These are phyloP conservation scores for Platygyra sinensis DNA, from an alignment of 64 coral and sea anemone species.

Conservation along the genomic window DNA sequence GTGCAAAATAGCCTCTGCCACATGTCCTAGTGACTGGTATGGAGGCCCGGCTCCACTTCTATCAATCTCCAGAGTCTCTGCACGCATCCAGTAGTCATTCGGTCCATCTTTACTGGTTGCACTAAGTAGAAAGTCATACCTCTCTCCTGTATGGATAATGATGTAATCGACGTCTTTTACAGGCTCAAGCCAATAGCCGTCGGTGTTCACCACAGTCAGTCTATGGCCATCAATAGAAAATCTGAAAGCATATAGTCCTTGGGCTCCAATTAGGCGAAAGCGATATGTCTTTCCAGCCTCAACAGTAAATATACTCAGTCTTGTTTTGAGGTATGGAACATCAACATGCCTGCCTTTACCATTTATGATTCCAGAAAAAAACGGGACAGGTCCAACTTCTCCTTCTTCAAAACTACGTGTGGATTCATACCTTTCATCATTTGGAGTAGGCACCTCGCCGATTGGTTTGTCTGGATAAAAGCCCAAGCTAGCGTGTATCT, in stretches of 20 bases:
- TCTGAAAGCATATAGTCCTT: constrained; percentile 59
- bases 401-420: constrained; percentile 33
- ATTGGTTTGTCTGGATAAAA: constrained; percentile 45
- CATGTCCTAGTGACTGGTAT: constrained; percentile 18
- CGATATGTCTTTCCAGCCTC: constrained; percentile 47
- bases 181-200: constrained; percentile 60
- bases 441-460: constrained; percentile 39
- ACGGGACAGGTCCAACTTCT: constrained; percentile 56
- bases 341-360: constrained; percentile 62
- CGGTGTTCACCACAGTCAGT: constrained; percentile 57
- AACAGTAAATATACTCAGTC: constrained; percentile 67
- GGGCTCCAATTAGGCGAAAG: constrained; percentile 62
- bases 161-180: constrained; percentile 57
- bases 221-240: constrained; percentile 64
- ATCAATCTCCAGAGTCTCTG: constrained; percentile 45
- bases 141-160: constrained; percentile 67
- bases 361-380: constrained; percentile 78
- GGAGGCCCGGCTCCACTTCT: background rate
- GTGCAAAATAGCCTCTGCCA: constrained; percentile 61
- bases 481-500: background rate
- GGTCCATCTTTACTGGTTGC: constrained; percentile 3
- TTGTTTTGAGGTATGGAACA: constrained; percentile 31
- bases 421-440: constrained; percentile 12
- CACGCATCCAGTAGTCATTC: constrained; percentile 57
- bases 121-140: constrained; percentile 68